Percentiles rank a stretch among this genome's conserved stretches.
phyloP scores from a whole-genome alignment of 2,797 vertebrate species.

The Acestrorhynchus altus region DNA sequence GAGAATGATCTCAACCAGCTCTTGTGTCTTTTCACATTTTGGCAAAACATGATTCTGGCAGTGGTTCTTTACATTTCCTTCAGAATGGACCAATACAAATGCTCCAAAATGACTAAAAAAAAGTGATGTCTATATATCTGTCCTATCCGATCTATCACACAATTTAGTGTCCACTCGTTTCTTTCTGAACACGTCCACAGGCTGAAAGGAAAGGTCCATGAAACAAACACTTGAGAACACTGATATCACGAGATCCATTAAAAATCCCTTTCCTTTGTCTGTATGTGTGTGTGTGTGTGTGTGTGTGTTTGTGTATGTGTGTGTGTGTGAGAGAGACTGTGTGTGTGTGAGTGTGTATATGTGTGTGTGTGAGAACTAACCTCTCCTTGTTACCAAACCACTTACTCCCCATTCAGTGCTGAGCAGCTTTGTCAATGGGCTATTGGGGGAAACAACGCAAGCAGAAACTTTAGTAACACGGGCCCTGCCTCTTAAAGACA shows the following conservation, averaged over 20 bases:
- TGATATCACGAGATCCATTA: slow-evolving; percentile 40
- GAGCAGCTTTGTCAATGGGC: slow-evolving; percentile 87
- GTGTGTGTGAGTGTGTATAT: too few species aligned
- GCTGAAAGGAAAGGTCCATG: background rate
- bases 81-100: too few species aligned
- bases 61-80: too few species aligned
- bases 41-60: too few species aligned
- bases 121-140: too few species aligned
- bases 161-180: slow-evolving; percentile 43
- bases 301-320: slow-evolving; percentile 66
- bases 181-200: slow-evolving; percentile 21
- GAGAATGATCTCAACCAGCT: background rate
- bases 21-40: too few species aligned
- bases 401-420: slow-evolving; percentile 85
- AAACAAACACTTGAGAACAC: slow-evolving; percentile 22
- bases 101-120: too few species aligned
- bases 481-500: slow-evolving; percentile 84
- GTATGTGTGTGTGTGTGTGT: slow-evolving; percentile 61
- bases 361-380: slow-evolving; percentile 77
- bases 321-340: too few species aligned
- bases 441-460: slow-evolving; percentile 88
- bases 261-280: slow-evolving; percentile 52
- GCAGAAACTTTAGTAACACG: slow-evolving; percentile 87
- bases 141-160: slow-evolving; percentile 38
- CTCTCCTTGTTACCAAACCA: slow-evolving; percentile 86